Evolutionary conservation across 2,113 vertebrate genomes (phyloP).

Genomic region (Chaetorhynchus papuensis): DNA sequence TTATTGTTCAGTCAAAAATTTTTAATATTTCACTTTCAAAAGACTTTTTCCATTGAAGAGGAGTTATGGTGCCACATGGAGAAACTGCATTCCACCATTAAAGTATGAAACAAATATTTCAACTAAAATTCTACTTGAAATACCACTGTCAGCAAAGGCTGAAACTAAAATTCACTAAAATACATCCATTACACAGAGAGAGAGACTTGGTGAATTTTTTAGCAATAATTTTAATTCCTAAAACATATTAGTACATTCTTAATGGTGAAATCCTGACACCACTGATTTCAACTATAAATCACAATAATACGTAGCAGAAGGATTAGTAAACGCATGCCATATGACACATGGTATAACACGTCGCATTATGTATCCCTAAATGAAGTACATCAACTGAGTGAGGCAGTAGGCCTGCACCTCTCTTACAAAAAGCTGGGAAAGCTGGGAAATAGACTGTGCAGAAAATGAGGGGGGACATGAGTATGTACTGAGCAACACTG

Average conservation of each 20-base stretch:
- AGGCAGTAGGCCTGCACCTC: accelerated
- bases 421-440: neutral
- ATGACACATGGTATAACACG: neutral
- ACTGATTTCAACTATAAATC: neutral
- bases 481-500: neutral
- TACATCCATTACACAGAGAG: neutral
- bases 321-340: neutral
- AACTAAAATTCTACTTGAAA: neutral
- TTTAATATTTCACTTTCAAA: neutral
- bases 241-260: neutral
- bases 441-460: neutral
- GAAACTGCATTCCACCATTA: neutral
- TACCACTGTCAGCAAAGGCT: neutral
- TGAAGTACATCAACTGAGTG: neutral
- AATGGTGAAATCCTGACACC: neutral
- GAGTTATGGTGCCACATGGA: neutral
- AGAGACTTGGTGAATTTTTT: neutral
- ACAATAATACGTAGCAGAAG: neutral
- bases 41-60: neutral
- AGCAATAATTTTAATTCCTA: neutral
- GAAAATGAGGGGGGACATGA: neutral
- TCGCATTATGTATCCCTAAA: neutral
- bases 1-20: neutral
- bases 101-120: neutral
- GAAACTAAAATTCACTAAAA: neutral